Evolutionary conservation across 2,888 invertebrate genomes (phyloP).

Genomic region (Diaphora mendica): DNA sequence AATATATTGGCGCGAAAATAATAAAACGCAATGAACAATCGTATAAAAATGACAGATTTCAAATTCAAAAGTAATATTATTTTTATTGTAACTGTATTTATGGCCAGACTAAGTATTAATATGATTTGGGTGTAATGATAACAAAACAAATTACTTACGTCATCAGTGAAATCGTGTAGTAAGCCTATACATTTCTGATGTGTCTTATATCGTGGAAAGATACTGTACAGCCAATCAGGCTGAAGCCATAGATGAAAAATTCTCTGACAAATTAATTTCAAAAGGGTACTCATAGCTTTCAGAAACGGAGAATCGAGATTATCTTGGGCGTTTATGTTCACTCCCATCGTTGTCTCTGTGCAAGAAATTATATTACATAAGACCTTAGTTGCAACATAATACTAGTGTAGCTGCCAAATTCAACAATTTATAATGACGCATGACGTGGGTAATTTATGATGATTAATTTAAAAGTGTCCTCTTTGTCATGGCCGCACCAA

Average conservation of each 20-base stretch:
- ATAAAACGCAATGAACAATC: no score
- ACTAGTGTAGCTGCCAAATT: neutral
- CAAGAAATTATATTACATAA: neutral
- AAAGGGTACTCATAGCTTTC: conserved; percentile 58
- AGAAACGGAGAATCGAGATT: conserved; percentile 70
- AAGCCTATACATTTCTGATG: conserved; percentile 81
- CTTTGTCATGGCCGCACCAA: neutral
- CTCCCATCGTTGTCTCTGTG: conserved; percentile 77
- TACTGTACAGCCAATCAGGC: conserved; percentile 86
- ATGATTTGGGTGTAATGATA: no score
- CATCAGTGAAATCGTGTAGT: conserved; percentile 87
- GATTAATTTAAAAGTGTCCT: neutral
- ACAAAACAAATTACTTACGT: conserved; percentile 62
- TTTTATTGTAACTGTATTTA: no score
- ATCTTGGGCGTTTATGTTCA: conserved; percentile 73
- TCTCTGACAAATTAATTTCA: conserved; percentile 70
- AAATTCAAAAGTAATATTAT: no score
- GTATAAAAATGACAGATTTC: no score
- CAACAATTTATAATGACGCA: neutral
- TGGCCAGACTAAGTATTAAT: no score
- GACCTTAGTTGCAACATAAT: neutral
- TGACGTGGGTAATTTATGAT: neutral
- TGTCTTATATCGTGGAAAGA: conserved; percentile 79
- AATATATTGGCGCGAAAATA: no score
- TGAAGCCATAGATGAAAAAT: conserved; percentile 81